Conservation (phyloP, 2,888 invertebrate genomes). For the Limnephilus marmoratus region DNA sequence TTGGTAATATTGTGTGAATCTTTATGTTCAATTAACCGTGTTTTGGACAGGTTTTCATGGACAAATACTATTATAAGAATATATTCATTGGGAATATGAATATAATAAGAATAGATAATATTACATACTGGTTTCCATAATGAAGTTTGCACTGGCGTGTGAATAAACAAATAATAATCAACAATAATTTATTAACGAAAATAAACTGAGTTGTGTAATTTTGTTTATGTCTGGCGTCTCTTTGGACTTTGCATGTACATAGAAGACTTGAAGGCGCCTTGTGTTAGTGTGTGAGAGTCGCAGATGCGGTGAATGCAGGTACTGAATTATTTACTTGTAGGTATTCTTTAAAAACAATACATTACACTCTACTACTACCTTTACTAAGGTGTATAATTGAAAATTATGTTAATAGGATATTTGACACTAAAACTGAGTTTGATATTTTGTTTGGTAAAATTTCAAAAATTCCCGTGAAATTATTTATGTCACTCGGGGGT, state of each 20-base stretch:
- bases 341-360: background rate
- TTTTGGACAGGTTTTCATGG: background rate
- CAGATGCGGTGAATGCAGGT: background rate
- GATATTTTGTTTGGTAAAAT: no score
- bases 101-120: background rate
- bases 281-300: background rate
- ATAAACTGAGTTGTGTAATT: slow-evolving; percentile 19
- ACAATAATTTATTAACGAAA: background rate
- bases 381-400: background rate
- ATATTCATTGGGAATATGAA: background rate
- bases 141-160: background rate
- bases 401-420: background rate
- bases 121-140: background rate
- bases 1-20: slow-evolving; percentile 3
- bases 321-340: background rate
- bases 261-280: background rate
- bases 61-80: background rate
- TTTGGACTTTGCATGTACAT: background rate
- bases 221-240: slow-evolving; percentile 16
- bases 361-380: background rate
- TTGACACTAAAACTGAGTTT: background rate
- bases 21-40: background rate
- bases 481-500: no score
- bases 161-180: slow-evolving; percentile 29
- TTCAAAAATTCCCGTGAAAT: no score